A percentile compares a stretch with the other conserved stretches of the same genome.
These are phyloP conservation scores for Blera fallax DNA, from an alignment of 2,888 invertebrate genomes.

Conservation along the genomic window DNA sequence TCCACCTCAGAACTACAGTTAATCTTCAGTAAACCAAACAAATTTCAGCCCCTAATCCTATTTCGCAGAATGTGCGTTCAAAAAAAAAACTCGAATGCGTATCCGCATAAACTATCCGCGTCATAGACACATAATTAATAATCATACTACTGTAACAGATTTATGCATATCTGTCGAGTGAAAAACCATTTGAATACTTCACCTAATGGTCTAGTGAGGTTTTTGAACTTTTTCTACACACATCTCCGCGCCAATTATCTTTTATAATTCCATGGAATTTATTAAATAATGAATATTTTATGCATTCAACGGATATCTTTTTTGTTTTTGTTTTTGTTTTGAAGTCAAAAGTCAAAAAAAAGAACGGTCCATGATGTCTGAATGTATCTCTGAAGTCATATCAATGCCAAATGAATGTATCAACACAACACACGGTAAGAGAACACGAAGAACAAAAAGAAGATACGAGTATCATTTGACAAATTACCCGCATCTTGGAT, in stretches of 20 bases:
- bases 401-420: conserved; percentile 10
- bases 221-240: neutral
- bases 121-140: neutral
- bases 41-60: neutral
- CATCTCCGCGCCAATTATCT: conserved; percentile 29
- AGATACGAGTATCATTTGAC: conserved; percentile 28
- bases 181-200: neutral
- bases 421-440: neutral
- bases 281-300: conserved; percentile 19
- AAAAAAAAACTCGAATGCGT: neutral
- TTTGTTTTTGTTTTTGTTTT: no score
- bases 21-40: neutral
- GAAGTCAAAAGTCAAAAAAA: neutral
- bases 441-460: neutral
- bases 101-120: neutral
- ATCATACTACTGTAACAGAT: neutral
- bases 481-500: conserved; percentile 56
- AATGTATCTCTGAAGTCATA: neutral
- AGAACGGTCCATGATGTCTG: conserved; percentile 27
- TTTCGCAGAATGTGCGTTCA: neutral
- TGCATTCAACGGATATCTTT: conserved; percentile 42
- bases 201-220: conserved; percentile 1
- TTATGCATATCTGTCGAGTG: conserved; percentile 4
- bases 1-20: neutral
- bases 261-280: conserved; percentile 17